Conservation (phyloP, 2,113 vertebrate species). For the Azemiops feae region DNA sequence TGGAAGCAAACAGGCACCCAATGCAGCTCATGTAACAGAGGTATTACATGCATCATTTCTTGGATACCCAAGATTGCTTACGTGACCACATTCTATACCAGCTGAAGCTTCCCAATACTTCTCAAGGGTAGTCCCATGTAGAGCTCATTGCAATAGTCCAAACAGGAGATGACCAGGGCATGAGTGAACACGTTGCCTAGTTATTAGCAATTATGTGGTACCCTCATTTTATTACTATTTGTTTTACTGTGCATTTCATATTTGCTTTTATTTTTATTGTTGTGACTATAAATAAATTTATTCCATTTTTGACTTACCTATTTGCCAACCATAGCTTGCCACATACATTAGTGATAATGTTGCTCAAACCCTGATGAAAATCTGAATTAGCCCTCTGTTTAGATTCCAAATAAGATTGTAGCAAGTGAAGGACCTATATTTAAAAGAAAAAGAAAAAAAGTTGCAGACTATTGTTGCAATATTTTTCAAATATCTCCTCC, state of each 20-base stretch:
- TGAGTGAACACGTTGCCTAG: not conserved
- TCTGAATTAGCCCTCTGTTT: slow-evolving; percentile 74
- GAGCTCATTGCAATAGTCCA: not conserved
- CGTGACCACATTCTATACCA: not conserved
- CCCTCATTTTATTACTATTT: not conserved
- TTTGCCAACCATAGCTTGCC: slow-evolving; percentile 88
- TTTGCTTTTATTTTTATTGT: not conserved
- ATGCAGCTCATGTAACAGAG: not conserved
- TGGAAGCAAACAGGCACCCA: not conserved
- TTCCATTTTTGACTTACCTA: slow-evolving; percentile 76
- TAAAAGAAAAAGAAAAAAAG: slow-evolving; percentile 42
- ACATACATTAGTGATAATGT: slow-evolving; percentile 71
- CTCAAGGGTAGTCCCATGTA: not conserved
- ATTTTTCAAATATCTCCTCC: slow-evolving; percentile 43
- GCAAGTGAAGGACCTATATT: slow-evolving; percentile 85
- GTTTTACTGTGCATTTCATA: not conserved
- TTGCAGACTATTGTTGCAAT: slow-evolving; percentile 54
- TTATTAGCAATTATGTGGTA: not conserved
- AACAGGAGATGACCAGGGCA: not conserved
- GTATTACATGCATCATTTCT: not conserved
- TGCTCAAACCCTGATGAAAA: slow-evolving; percentile 66
- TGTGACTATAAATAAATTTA: not conserved
- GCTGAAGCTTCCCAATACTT: not conserved
- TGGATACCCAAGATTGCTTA: not conserved
- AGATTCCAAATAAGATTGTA: slow-evolving; percentile 84